Evolutionary conservation across 2,888 invertebrate genomes (phyloP).

Genomic region (Heteropelma amictum): DNA sequence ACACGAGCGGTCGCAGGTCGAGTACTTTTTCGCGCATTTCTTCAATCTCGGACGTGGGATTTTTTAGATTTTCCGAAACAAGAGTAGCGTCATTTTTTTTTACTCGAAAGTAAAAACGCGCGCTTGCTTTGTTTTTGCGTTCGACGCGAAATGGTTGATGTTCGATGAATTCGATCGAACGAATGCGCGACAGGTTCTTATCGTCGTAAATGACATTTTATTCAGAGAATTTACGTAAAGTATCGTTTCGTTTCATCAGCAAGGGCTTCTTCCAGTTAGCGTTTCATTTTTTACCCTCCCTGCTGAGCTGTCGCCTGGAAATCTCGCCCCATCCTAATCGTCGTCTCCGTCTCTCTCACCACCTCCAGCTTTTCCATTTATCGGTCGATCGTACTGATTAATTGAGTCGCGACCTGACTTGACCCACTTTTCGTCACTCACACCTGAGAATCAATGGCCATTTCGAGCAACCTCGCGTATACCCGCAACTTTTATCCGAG

Average conservation of each 20-base stretch:
- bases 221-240: too few species aligned
- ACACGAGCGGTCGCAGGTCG: too few species aligned
- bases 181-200: too few species aligned
- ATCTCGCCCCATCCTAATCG: background rate
- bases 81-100: too few species aligned
- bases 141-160: too few species aligned
- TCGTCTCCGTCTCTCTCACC: background rate
- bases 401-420: slow-evolving; percentile 44
- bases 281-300: background rate
- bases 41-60: too few species aligned
- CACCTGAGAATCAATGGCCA: slow-evolving; percentile 48
- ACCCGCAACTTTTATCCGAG: background rate
- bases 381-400: slow-evolving; percentile 51
- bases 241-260: background rate
- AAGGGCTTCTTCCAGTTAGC: background rate
- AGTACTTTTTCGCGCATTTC: background rate
- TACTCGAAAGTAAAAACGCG: too few species aligned
- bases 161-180: too few species aligned
- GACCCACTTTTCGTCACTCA: slow-evolving; percentile 49
- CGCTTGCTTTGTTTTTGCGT: too few species aligned
- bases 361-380: slow-evolving; percentile 24
- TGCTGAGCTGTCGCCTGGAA: background rate
- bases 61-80: too few species aligned
- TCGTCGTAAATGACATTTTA: too few species aligned
- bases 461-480: background rate